Conservation (phyloP, 2,888 invertebrate genomes). For the Eristalis tenax region DNA sequence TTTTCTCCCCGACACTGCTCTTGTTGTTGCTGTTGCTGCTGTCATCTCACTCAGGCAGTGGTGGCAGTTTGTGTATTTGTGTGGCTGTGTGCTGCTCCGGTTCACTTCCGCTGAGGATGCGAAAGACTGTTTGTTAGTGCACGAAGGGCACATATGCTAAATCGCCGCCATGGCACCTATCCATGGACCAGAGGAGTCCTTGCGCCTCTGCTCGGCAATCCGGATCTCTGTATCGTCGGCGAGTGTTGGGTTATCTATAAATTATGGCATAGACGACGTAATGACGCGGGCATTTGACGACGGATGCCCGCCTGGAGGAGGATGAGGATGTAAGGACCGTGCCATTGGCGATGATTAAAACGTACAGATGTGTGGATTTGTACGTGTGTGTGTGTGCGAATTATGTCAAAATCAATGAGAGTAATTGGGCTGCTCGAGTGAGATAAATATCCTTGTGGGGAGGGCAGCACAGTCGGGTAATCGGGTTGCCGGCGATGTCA, state of each 20-base stretch:
- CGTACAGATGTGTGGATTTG: conserved; percentile 4
- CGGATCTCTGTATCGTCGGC: conserved; percentile 14
- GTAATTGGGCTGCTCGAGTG: conserved; percentile 69
- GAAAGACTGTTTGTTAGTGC: conserved; percentile 47
- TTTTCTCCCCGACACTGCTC: background rate
- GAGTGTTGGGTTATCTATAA: conserved; percentile 66
- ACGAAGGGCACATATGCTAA: conserved; percentile 61
- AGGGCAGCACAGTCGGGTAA: conserved; percentile 3
- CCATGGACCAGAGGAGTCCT: conserved; percentile 22
- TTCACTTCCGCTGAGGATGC: conserved; percentile 46
- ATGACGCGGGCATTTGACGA: conserved; percentile 45
- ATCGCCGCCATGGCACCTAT: conserved; percentile 47
- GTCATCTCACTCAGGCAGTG: conserved; percentile 56
- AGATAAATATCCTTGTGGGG: conserved; percentile 62
- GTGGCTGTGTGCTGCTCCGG: conserved; percentile 17
- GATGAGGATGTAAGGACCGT: background rate
- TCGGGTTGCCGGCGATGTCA: conserved; percentile 46
- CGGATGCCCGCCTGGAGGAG: conserved; percentile 16
- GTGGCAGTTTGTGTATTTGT: background rate
- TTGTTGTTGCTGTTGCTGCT: conserved; percentile 24
- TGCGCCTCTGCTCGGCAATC: background rate
- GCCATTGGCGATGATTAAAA: conserved; percentile 55
- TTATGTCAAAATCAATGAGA: conserved; percentile 64
- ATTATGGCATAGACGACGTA: conserved; percentile 59
- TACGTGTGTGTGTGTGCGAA: background rate